phyloP scores from a whole-genome alignment of 2,113 vertebrate species.

The Podarcis cretensis region DNA sequence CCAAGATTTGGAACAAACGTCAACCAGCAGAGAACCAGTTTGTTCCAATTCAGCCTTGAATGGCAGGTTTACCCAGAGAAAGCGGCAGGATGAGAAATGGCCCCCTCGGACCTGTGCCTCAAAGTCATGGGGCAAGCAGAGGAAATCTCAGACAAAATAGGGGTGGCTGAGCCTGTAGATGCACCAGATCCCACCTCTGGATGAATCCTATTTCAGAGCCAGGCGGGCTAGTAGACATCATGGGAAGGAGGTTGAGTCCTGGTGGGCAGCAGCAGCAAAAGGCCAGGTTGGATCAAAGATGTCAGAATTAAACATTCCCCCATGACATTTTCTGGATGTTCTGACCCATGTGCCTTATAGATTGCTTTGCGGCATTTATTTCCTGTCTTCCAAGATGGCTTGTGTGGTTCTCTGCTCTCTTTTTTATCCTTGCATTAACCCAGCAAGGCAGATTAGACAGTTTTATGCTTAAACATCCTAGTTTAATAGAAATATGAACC shows the following conservation, averaged over 20 bases:
- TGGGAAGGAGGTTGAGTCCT: not conserved
- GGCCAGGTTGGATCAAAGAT: not conserved
- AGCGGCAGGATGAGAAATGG: too few relatives aligned
- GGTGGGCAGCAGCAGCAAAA: not conserved
- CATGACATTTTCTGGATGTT: too few relatives aligned
- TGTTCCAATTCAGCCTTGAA: too few relatives aligned
- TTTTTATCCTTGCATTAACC: not conserved
- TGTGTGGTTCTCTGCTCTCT: not conserved
- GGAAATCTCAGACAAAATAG: too few relatives aligned
- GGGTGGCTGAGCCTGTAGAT: too few relatives aligned
- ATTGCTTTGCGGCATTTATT: not conserved
- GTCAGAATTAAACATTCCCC: not conserved
- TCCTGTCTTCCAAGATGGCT: not conserved
- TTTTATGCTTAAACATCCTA: too few relatives aligned
- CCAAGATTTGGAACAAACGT: too few relatives aligned
- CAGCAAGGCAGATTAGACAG: not conserved
- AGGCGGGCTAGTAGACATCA: not conserved
- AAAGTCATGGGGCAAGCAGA: too few relatives aligned
- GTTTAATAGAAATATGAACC: too few relatives aligned
- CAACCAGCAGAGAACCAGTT: too few relatives aligned
- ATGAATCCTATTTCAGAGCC: not conserved
- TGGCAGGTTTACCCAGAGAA: too few relatives aligned
- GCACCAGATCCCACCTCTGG: not conserved
- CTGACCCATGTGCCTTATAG: not conserved
- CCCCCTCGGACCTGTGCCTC: too few relatives aligned